Evolutionary conservation across 1,140 invertebrate genomes (phyloP), one percentile per base, ranked within the genome.

Genomic region (Ylistrum balloti): DNA sequence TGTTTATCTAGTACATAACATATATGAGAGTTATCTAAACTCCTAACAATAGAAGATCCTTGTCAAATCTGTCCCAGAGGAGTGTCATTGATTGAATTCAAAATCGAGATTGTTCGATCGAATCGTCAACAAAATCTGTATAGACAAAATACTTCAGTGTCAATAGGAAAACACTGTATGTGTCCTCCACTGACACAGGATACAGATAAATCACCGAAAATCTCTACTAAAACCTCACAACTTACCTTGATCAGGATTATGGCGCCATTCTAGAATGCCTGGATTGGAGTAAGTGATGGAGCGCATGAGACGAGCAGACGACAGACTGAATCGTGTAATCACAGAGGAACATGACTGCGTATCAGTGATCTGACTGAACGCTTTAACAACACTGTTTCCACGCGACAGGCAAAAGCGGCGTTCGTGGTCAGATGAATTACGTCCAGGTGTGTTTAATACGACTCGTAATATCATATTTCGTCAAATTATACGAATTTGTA

Each of bases 231-330:
- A n/a, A 74, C 5, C 56, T 38, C 13, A 74, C n/a, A 17, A 74
- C 56, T 74, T 74, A 74, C 56, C 56, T 74, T 74, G 15, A 74
- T 74, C 56, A 28, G 56, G 56, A 74, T 74, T 28, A 74, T 74
- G 56, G 56, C 56, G 56, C 56, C 56, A 74, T 74, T 74, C 56
- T 7, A 28, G n/a, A 74, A 74, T 5, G 56, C 56, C 22, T 74
- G 17, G 56, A 28, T 74, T 2, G 56, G n/a, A 74, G 56, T 9
- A 9, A 17, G 56, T n/a, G 56, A 74, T 74, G n/a, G 56, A 74
- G 56, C 15, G 56, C 56, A n/a, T n/a, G 22, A 22, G 56, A 74
- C 22, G 0, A 74, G 56, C 56, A 74, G n/a, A 74, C 56, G 56
- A 74, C 56, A 74, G 56, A 74, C n/a, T 45, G 17, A 17, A 17